Conservation (phyloP, 2,113 vertebrate species). For the Butorides virescens region DNA sequence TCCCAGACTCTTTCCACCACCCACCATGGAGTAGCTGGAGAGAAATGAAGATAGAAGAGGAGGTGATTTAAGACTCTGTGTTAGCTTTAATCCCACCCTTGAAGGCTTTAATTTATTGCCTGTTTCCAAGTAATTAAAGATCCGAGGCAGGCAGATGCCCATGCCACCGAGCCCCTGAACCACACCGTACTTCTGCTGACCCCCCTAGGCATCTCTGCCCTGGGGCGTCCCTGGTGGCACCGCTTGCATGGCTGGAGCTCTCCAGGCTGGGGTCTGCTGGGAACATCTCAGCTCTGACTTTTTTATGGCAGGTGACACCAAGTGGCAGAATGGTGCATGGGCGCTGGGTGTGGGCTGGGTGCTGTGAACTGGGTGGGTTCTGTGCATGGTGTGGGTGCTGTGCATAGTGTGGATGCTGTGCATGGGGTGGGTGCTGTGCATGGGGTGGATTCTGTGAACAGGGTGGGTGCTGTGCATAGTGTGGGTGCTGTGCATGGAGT, state of each 20-base stretch:
- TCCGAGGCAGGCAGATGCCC: background rate
- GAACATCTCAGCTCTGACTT: background rate
- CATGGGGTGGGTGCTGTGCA: no score
- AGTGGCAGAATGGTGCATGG: background rate
- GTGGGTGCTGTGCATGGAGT: background rate
- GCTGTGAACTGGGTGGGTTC: no score
- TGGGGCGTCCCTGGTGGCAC: background rate
- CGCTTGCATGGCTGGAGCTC: background rate
- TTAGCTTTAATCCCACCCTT: background rate
- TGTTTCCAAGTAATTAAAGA: background rate
- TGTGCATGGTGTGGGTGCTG: no score
- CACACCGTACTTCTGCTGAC: background rate
- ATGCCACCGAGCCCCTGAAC: background rate
- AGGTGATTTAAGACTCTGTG: background rate
- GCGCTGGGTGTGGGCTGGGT: accelerated
- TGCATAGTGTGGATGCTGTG: background rate
- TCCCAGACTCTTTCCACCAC: background rate
- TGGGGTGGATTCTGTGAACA: background rate
- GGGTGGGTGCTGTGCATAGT: accelerated
- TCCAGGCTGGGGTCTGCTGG: background rate
- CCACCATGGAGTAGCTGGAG: background rate
- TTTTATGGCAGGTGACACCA: slow-evolving; percentile 33
- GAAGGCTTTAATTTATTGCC: background rate
- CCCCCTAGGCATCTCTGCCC: background rate
- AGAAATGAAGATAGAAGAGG: background rate